These are phyloP conservation scores for Staurois parvus DNA, from an alignment of 2,797 vertebrate genomes.

Conservation along the genomic window DNA sequence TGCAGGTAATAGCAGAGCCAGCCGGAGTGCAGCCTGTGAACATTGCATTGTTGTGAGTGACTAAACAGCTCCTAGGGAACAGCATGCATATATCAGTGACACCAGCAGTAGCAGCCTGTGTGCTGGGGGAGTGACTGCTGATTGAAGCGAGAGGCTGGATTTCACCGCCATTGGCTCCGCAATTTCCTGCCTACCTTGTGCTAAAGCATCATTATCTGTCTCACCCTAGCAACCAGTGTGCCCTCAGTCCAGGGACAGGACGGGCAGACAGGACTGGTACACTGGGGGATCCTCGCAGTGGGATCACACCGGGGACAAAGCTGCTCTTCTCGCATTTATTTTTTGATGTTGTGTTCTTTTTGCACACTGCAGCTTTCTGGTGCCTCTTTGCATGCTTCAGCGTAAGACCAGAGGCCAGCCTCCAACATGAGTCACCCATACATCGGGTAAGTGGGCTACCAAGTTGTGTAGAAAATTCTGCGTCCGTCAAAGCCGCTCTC, in stretches of 20 bases:
- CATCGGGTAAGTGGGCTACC: slow-evolving; percentile 78
- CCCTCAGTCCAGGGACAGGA: slow-evolving; percentile 62
- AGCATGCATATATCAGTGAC: slow-evolving; percentile 39
- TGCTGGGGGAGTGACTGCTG: background rate
- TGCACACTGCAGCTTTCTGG: background rate
- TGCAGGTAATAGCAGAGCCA: too few relatives aligned
- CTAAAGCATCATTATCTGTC: slow-evolving; percentile 77
- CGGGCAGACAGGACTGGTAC: background rate
- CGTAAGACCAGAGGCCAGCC: slow-evolving; percentile 53
- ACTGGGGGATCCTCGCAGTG: background rate
- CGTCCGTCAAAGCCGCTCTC: too few relatives aligned
- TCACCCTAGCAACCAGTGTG: slow-evolving; percentile 81
- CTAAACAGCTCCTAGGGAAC: slow-evolving; percentile 50
- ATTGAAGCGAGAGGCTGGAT: slow-evolving; percentile 28
- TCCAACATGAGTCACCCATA: slow-evolving; percentile 83
- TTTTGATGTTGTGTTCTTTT: background rate
- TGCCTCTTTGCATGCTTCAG: slow-evolving; percentile 13
- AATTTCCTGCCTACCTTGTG: slow-evolving; percentile 56
- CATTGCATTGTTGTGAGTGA: slow-evolving; percentile 36
- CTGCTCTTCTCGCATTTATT: background rate
- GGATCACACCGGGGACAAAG: background rate
- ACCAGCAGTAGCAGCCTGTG: slow-evolving; percentile 7
- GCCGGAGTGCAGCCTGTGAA: background rate
- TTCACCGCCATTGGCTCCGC: slow-evolving; percentile 10
- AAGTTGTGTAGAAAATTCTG: background rate